Evolutionary conservation across 1,140 invertebrate genomes (phyloP).

Genomic region (Acromyrmex heyeri): DNA sequence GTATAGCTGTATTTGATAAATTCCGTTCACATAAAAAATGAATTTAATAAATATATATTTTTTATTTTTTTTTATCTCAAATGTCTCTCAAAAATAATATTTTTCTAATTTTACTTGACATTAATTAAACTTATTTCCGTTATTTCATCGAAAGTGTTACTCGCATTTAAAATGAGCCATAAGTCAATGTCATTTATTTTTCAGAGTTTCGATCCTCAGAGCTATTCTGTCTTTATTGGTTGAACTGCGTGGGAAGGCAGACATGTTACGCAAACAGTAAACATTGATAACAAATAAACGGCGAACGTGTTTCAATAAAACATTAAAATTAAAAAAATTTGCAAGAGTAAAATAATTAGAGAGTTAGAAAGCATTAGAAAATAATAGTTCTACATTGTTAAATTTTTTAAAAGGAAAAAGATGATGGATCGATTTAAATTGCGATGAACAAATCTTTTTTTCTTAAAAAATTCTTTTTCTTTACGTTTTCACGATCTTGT

Average conservation of each 20-base stretch:
- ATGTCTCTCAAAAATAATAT: neutral
- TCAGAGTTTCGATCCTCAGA: neutral
- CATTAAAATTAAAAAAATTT: neutral
- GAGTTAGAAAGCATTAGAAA: neutral
- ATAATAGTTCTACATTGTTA: neutral
- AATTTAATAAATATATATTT: slow-evolving; percentile 1
- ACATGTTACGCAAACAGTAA: neutral
- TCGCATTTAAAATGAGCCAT: neutral
- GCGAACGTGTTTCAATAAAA: neutral
- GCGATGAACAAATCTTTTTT: neutral
- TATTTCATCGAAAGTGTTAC: slow-evolving; percentile 13
- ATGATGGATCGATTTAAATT: no score
- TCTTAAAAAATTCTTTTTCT: neutral
- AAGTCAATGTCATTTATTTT: slow-evolving; percentile 36
- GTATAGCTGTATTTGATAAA: neutral
- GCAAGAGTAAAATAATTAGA: neutral
- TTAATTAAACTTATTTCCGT: slow-evolving; percentile 17
- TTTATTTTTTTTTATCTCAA: neutral
- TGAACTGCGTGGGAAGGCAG: slow-evolving; percentile 20
- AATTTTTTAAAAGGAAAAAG: neutral
- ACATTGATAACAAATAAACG: slow-evolving; percentile 14
- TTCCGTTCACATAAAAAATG: neutral
- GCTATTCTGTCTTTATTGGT: neutral
- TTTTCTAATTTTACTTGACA: neutral
- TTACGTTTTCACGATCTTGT: no score